Evolutionary conservation across 2,888 invertebrate genomes (phyloP).

Genomic region (Glyphotaelius pellucidus): DNA sequence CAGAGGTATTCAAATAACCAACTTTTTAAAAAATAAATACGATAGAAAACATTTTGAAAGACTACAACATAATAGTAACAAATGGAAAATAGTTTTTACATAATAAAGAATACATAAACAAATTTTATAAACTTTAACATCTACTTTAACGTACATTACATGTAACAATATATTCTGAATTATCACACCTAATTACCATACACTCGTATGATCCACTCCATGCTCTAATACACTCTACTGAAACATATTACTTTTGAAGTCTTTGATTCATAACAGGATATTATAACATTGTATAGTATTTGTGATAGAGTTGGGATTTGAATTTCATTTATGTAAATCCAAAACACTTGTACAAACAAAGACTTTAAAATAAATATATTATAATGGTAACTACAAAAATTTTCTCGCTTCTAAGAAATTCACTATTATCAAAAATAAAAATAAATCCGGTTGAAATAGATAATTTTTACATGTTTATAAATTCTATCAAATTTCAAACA

Average conservation of each 20-base stretch:
- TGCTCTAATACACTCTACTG: conserved; percentile 57
- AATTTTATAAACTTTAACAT: conserved; percentile 60
- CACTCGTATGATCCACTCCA: conserved; percentile 61
- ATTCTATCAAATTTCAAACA: conserved; percentile 8
- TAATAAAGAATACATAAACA: conserved; percentile 54
- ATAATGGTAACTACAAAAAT: conserved; percentile 41
- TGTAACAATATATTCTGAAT: conserved; percentile 52
- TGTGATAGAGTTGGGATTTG: not conserved
- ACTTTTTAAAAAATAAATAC: not conserved
- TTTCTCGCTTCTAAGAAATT: conserved; percentile 50
- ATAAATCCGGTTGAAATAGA: conserved; percentile 3
- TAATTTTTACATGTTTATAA: not conserved
- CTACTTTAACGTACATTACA: conserved; percentile 54
- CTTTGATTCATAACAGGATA: conserved; percentile 48
- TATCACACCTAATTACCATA: conserved; percentile 54
- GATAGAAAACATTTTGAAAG: conserved; percentile 6
- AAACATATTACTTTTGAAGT: conserved; percentile 55
- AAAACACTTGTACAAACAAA: conserved; percentile 41
- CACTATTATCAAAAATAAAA: conserved; percentile 46
- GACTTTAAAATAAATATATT: conserved; percentile 51
- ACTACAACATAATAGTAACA: conserved; percentile 34
- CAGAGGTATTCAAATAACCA: not conserved
- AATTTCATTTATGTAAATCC: not conserved
- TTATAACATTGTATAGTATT: conserved; percentile 6
- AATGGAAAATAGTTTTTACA: conserved; percentile 20